phyloP scores from a whole-genome alignment of 2,113 vertebrate species.

The Vulpes ferrilata region DNA sequence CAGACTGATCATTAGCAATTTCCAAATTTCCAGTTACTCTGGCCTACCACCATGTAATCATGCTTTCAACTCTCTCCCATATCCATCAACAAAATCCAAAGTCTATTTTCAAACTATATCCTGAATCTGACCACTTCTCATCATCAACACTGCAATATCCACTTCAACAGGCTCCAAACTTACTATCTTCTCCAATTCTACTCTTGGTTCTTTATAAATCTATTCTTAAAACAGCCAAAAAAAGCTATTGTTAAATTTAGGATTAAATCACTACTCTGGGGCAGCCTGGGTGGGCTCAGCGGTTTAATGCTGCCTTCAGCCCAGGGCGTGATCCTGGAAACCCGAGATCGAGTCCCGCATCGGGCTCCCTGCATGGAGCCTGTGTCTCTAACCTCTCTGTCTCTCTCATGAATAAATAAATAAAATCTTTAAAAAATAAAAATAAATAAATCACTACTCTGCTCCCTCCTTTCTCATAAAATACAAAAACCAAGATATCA shows the following conservation, averaged over 20 bases:
- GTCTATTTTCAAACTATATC: neutral
- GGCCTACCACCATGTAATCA: neutral
- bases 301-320: no score
- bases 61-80: neutral
- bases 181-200: neutral
- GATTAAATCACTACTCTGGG: neutral
- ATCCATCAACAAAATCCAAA: neutral
- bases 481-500: neutral
- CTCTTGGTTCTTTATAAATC: neutral
- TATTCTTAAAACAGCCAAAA: neutral
- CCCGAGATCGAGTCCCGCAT: no score
- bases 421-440: no score
- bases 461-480: neutral
- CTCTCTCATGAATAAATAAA: no score
- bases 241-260: neutral
- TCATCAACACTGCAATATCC: neutral
- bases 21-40: neutral
- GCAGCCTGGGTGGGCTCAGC: no score
- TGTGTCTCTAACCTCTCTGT: no score
- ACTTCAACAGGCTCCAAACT: neutral
- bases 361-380: no score
- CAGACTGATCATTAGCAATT: neutral
- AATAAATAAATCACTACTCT: neutral
- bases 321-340: no score
- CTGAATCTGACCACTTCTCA: neutral